Evolutionary conservation across 2,888 invertebrate species (phyloP).

Genomic region (Chorisops tibialis): DNA sequence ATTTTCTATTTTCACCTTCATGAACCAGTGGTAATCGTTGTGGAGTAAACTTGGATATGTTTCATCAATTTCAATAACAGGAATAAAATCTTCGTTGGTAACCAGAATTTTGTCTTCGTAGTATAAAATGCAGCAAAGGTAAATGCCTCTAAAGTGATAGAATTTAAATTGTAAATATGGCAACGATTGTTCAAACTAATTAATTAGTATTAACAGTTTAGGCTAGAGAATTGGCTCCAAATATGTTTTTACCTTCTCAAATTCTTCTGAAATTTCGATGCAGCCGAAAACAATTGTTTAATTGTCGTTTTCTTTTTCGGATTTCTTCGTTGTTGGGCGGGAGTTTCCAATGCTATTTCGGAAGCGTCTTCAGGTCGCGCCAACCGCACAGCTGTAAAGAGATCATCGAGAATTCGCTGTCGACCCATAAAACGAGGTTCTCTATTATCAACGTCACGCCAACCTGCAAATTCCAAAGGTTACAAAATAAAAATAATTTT

Average conservation of each 20-base stretch:
- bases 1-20: conserved; percentile 65
- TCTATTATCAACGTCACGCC: conserved; percentile 78
- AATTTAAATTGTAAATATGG: neutral
- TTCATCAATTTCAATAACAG: conserved; percentile 95
- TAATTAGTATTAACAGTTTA: neutral
- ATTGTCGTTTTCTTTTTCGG: conserved; percentile 86
- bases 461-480: conserved; percentile 58
- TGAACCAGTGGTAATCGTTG: conserved; percentile 95
- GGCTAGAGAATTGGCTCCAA: neutral
- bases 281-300: conserved; percentile 90
- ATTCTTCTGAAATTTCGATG: conserved; percentile 95
- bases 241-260: conserved; percentile 63
- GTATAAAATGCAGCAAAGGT: conserved; percentile 88
- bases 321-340: conserved; percentile 64
- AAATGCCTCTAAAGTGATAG: conserved; percentile 76
- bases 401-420: conserved; percentile 68
- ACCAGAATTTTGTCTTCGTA: conserved; percentile 94
- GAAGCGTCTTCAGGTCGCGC: conserved; percentile 60
- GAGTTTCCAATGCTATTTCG: conserved; percentile 64
- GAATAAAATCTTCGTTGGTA: conserved; percentile 95
- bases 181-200: neutral
- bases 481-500: neutral
- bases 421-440: conserved; percentile 65
- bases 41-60: conserved; percentile 88
- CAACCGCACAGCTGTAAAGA: conserved; percentile 69